phyloP scores from a whole-genome alignment of 2,888 invertebrate genomes.

The Melieria crassipennis region DNA sequence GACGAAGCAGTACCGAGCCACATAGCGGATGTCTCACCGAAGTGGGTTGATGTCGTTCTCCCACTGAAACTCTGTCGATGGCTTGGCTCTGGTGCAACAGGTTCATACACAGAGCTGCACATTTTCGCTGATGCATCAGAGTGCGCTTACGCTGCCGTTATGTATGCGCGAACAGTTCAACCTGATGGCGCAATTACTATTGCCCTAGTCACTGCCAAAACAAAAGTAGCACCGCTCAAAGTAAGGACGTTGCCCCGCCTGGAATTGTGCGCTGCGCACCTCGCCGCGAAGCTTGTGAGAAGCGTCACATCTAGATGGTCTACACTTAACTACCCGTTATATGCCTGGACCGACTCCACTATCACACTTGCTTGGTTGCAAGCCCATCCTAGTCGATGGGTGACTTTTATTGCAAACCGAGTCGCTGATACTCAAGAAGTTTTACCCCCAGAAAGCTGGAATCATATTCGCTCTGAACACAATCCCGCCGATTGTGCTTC shows the following conservation, averaged over 20 bases:
- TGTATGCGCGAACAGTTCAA: constrained; percentile 9
- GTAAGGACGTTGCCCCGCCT: constrained; percentile 7
- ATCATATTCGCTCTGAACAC: constrained; percentile 12
- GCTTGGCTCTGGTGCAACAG: not conserved
- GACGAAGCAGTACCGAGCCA: constrained; percentile 1
- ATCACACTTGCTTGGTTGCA: constrained; percentile 13
- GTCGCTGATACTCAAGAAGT: constrained; percentile 18
- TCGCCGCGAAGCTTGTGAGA: too few relatives aligned
- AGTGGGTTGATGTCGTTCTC: too few relatives aligned
- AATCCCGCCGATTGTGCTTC: constrained; percentile 26
- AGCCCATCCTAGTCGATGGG: constrained; percentile 21
- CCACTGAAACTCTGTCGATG: not conserved
- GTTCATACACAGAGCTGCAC: not conserved
- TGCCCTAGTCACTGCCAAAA: constrained; percentile 3
- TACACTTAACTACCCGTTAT: not conserved
- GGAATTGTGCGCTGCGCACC: constrained; percentile 16
- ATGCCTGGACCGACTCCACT: constrained; percentile 21
- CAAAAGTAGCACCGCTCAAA: constrained; percentile 26
- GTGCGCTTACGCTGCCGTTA: constrained; percentile 11
- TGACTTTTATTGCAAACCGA: constrained; percentile 16
- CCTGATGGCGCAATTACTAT: not conserved
- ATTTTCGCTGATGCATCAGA: constrained; percentile 4
- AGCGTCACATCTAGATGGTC: too few relatives aligned
- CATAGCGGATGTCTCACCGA: too few relatives aligned
- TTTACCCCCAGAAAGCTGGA: constrained; percentile 18